Evolutionary conservation across 2,113 vertebrate species (phyloP).

Genomic region (Cyprinodon variegatus): DNA sequence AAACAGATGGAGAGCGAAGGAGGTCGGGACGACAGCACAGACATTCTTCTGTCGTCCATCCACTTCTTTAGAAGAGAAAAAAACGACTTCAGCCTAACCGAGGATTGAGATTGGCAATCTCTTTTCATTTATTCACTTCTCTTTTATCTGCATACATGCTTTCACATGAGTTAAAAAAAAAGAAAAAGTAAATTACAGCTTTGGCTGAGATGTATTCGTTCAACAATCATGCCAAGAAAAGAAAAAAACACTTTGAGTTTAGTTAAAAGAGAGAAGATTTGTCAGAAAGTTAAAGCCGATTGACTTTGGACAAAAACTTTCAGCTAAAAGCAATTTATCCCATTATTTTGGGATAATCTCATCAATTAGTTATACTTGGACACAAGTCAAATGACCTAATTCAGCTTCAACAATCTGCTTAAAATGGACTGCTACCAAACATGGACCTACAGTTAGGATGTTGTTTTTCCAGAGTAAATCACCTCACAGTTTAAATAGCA

Average conservation of each 20-base stretch:
- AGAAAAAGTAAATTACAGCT: conserved; percentile 24
- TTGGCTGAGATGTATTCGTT: conserved; percentile 41
- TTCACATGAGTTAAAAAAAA: conserved; percentile 30
- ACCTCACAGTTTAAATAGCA: background rate
- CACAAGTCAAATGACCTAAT: background rate
- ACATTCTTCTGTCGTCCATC: conserved; percentile 18
- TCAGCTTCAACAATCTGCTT: background rate
- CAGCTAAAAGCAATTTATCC: background rate
- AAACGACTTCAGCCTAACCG: background rate
- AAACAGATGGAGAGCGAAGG: conserved; percentile 56
- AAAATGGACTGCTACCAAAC: background rate
- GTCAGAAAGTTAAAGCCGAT: conserved; percentile 37
- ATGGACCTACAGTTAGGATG: background rate
- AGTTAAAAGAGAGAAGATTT: conserved; percentile 45
- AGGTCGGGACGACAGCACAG: background rate
- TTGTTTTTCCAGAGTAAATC: background rate
- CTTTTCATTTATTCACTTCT: conserved; percentile 8
- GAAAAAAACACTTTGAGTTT: conserved; percentile 56
- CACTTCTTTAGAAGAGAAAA: conserved; percentile 35
- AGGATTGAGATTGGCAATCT: conserved; percentile 45
- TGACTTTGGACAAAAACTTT: conserved; percentile 26
- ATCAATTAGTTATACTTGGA: conserved; percentile 5
- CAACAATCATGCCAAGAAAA: conserved; percentile 42
- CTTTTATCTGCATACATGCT: conserved; percentile 44
- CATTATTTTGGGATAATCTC: conserved; percentile 35